Percentiles rank a stretch among this genome's conserved stretches.
Conservation (phyloP, 1,140 invertebrate genomes). For the Lordiphosa clarofinis region DNA sequence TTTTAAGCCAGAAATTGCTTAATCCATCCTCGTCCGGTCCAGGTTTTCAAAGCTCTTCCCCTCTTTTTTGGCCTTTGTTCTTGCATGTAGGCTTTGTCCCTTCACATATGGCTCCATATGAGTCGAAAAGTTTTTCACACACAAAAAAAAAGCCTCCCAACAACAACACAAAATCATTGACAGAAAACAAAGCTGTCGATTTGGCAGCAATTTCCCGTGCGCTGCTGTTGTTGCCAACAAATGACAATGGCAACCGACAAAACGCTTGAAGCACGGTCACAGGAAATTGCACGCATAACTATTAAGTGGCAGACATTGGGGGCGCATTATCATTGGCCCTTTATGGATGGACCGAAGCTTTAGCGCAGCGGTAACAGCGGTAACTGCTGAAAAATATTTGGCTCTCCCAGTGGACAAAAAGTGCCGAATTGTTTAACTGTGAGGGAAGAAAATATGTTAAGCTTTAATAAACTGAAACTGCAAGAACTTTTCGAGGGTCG, state of each 20-base stretch:
- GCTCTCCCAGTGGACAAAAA: constrained; percentile 22
- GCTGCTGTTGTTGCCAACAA: constrained; percentile 13
- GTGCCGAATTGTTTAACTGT: too few species aligned
- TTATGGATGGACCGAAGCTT: constrained; percentile 14
- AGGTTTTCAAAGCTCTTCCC: not conserved
- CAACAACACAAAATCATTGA: constrained; percentile 50
- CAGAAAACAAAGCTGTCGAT: constrained; percentile 73
- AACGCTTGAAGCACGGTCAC: constrained; percentile 54
- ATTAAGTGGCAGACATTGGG: constrained; percentile 55
- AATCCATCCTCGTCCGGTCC: not conserved
- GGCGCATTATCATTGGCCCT: constrained; percentile 56
- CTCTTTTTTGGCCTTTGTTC: constrained; percentile 2
- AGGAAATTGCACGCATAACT: constrained; percentile 76
- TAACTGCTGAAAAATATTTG: not conserved
- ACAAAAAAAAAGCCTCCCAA: constrained; percentile 16
- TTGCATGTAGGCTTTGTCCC: constrained; percentile 4
- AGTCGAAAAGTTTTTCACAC: constrained; percentile 34
- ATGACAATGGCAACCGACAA: constrained; percentile 39
- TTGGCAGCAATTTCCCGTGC: constrained; percentile 63
- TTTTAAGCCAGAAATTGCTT: too few species aligned
- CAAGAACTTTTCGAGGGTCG: too few species aligned
- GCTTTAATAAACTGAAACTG: too few species aligned
- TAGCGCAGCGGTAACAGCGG: constrained; percentile 12
- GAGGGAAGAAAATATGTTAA: too few species aligned
- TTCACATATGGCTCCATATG: constrained; percentile 34